phyloP scores from a whole-genome alignment of 2,888 invertebrate species.

The Troides aeacus region DNA sequence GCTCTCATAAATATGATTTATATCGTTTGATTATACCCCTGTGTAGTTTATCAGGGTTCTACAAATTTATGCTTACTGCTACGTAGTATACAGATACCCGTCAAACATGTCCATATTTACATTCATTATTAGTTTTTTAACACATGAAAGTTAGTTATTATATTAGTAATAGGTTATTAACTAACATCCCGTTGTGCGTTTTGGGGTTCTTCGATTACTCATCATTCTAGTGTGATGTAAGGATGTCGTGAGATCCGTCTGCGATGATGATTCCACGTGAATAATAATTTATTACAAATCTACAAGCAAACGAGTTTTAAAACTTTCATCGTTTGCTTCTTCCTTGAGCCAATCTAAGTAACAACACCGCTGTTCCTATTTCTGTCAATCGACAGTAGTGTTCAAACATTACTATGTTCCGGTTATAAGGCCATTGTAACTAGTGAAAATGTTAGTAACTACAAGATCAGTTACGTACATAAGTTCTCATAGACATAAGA shows the following conservation, averaged over 20 bases:
- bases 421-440: too few relatives aligned
- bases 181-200: neutral
- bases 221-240: conserved; percentile 17
- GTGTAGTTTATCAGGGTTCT: neutral
- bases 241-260: conserved; percentile 24
- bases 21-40: neutral
- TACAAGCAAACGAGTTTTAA: neutral
- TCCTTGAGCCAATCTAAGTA: too few relatives aligned
- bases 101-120: neutral
- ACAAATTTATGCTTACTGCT: neutral
- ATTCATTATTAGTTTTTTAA: neutral
- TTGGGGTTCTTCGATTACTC: conserved; percentile 24
- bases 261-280: conserved; percentile 8
- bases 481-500: too few relatives aligned
- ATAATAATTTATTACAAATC: conserved; percentile 8
- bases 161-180: neutral
- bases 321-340: neutral
- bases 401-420: too few relatives aligned
- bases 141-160: neutral
- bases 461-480: too few relatives aligned
- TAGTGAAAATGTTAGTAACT: too few relatives aligned
- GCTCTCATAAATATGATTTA: neutral
- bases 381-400: too few relatives aligned
- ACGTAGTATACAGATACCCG: neutral
- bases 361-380: too few relatives aligned